phyloP scores from a whole-genome alignment of 2,888 invertebrate species.

The Apomyelois bistriatella region DNA sequence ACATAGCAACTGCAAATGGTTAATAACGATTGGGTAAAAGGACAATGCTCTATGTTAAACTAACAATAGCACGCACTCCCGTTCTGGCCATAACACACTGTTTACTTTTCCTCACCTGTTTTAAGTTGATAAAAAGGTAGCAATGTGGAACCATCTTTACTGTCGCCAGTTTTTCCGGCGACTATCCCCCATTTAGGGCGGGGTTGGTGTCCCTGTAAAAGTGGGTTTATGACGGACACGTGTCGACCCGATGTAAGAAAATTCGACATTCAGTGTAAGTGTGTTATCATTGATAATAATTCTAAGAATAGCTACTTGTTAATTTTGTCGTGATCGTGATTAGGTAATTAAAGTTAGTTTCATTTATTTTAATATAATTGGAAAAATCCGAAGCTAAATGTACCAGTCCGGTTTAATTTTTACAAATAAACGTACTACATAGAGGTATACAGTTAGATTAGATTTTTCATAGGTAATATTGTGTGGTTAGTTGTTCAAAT shows the following conservation, averaged over 20 bases:
- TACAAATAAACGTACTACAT: too few species aligned
- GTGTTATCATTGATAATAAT: background rate
- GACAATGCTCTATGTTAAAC: background rate
- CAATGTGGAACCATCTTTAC: constrained; percentile 47
- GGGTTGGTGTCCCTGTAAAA: constrained; percentile 57
- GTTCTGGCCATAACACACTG: constrained; percentile 25
- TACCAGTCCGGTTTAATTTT: too few species aligned
- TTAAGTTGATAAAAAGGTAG: constrained; percentile 45
- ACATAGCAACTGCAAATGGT: background rate
- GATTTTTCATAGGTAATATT: too few species aligned
- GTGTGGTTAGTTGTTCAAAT: too few species aligned
- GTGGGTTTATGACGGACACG: constrained; percentile 73
- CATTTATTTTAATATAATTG: too few species aligned
- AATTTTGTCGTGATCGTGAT: too few species aligned
- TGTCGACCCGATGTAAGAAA: constrained; percentile 47
- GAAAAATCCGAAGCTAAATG: too few species aligned
- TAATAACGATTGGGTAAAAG: constrained; percentile 1
- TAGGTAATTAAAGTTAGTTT: too few species aligned
- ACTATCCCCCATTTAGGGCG: constrained; percentile 40
- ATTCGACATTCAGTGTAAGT: constrained; percentile 32
- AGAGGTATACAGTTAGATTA: too few species aligned
- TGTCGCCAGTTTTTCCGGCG: constrained; percentile 56
- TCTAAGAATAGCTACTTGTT: background rate
- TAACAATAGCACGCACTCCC: constrained; percentile 8
- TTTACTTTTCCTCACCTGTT: constrained; percentile 36